Base-by-base conservation (phyloP, 2,113 vertebrate species). In the Prolemur simus region DNA sequence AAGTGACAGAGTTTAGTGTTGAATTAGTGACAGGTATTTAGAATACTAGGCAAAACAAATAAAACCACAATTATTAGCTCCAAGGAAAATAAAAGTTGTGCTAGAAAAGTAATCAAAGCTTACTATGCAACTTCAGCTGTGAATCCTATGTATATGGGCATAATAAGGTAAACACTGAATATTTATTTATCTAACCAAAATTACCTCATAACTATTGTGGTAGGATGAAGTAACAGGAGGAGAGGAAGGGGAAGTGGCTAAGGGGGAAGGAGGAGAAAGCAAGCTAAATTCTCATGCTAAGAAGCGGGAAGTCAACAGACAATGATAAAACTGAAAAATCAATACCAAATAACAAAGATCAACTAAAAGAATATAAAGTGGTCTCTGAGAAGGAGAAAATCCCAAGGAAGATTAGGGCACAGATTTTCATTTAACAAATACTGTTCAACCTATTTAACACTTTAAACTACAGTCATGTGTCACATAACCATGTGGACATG, bases 241-340 rank as follows among this genome's bases (percentile, higher is more conserved):
- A 90, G 14, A 21, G 25, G 42, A 97, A 86, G n/a, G 25, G 71
- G 85, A 97, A 96, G 81, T 92, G 52, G 56, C 27, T 71, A 60
- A 89, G 27, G 34, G 17, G n/a, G 7, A 85, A 90, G 25, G 12
- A 95, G 27, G 45, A 34, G 76, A 87, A 92, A 82, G 52, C 77
- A 87, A 95, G 32, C 13, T 94, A 63, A 91, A 94, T 85, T 94
- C 77, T 91, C 92, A 88, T 39, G 27, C 49, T 89, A 73, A 80
- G 58, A 94, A 94, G 77, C 73, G 13, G 77, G 64, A 94, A 94
- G 91, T 92, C 76, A 96, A 96, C 58, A 89, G 32, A 87, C 32
- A 92, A 97, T 74, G 54, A 42, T 83, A 78, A 94, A 96, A 88
- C n/a, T 64, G 27, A 96, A 88, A 93, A 82, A 71, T 54, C 58